Conservation (phyloP, 2,797 vertebrate genomes). For the Anguilla megastoma region DNA sequence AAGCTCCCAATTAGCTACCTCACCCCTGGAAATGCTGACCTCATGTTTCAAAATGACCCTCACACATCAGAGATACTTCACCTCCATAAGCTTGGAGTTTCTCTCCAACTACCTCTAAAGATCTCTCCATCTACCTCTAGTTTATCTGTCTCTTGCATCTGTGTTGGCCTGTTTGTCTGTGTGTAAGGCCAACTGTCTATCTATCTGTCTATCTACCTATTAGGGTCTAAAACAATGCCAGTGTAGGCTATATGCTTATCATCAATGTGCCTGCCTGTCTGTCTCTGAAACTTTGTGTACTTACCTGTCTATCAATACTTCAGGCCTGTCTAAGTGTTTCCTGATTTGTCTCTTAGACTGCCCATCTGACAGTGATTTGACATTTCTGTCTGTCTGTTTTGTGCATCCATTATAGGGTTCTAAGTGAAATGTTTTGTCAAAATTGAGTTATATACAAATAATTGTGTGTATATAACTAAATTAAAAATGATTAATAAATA, state of each 20-base stretch:
- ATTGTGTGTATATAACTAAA: not conserved
- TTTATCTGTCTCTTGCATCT: not conserved
- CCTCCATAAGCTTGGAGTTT: not conserved
- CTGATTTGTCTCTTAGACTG: not conserved
- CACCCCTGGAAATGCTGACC: not conserved
- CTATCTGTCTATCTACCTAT: conserved; percentile 10
- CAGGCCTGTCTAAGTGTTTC: not conserved
- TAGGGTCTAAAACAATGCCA: not conserved
- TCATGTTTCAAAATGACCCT: not conserved
- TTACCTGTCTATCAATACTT: not conserved
- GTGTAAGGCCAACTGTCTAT: not conserved
- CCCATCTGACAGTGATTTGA: not conserved
- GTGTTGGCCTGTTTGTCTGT: not conserved
- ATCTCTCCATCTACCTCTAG: not conserved
- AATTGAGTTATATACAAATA: not conserved
- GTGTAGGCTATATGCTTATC: not conserved
- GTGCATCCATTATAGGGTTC: not conserved
- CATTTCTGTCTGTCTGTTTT: not conserved
- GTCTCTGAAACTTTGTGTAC: not conserved
- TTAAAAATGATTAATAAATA: no score
- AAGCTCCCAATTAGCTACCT: not conserved
- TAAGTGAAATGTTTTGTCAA: not conserved
- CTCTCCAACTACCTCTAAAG: not conserved
- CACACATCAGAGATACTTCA: not conserved
- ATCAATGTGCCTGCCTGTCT: not conserved